Conservation (phyloP, 2,113 vertebrate species). For the Sceloporus tristichus region DNA sequence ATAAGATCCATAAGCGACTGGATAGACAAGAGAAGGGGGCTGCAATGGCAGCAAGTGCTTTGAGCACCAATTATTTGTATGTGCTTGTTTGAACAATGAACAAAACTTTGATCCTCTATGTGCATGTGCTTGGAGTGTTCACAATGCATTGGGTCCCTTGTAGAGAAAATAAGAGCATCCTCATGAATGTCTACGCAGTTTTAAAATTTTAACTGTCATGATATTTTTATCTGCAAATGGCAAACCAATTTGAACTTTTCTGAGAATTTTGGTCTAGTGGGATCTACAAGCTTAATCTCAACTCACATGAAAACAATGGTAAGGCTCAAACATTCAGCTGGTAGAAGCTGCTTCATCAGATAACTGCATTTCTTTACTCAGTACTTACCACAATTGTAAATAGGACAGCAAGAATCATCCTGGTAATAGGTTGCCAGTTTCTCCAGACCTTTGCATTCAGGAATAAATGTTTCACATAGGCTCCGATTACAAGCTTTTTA, state of each 20-base stretch:
- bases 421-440: conserved; percentile 88
- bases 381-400: conserved; percentile 88
- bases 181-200: fast-evolving
- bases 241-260: not conserved
- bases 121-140: not conserved
- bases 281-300: not conserved
- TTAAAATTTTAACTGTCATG: not conserved
- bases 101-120: not conserved
- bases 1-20: not conserved
- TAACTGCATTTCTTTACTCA: conserved; percentile 21
- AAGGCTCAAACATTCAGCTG: not conserved
- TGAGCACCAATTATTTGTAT: not conserved
- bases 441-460: conserved; percentile 85
- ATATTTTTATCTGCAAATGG: not conserved
- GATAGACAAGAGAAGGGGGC: not conserved
- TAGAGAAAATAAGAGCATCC: not conserved
- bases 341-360: not conserved
- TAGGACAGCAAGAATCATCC: conserved; percentile 93
- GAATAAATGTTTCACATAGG: conserved; percentile 85
- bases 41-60: not conserved
- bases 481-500: conserved; percentile 93
- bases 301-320: not conserved
- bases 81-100: not conserved
- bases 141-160: not conserved
- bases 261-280: conserved; percentile 1